Evolutionary conservation across 2,888 invertebrate species (phyloP), one percentile per base, ranked within the genome.

Genomic region (Leptarthrus brevirostris): DNA sequence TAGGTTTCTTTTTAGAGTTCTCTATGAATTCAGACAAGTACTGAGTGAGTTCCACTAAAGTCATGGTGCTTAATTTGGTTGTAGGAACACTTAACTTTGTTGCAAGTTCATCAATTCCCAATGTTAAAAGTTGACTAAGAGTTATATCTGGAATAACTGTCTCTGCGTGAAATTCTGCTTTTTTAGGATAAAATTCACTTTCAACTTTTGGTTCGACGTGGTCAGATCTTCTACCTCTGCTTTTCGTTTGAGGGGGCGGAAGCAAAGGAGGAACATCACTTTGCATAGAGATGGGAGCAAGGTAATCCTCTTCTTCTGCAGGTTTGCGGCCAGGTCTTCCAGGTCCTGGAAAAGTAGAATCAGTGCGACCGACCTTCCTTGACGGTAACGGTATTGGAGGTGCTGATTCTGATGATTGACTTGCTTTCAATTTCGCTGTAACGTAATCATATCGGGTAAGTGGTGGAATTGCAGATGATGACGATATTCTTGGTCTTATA

Each of bases 41-140:
- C 71, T 91, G 90, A 0, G 95, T 95, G 47, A 96, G 87, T 83
- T 95, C 95, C 20, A 94, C 93, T 74, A 96, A 86, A 0, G 95
- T 95, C 91, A 95, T 92, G 74, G 92, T 93, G 69, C 93, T 93
- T 56, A 96, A 85, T 74, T 93, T 91, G 61, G 89, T 88, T 0
- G 92, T 88, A 0, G 94, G 93, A 80, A 95, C 93, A 78, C 91
- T 91, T 74, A 89, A 87, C 86, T 92, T 92, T 16, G 86, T 82
- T 0, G 95, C 93, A 73, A 95, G 85, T 76, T 95, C 94, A 78
- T 92, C 92, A 81, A 95, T 89, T 78, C 92, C 92, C 81, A 93
- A 90, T 1, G 93, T 91, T 30, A 95, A 91, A 74, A 95, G 87
- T 82, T 95, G 94, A 79, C 90, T 92, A 74, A 95, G 87, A 0